phyloP scores from a whole-genome alignment of 2,888 invertebrate species.

The Sminthurinus aureus region DNA sequence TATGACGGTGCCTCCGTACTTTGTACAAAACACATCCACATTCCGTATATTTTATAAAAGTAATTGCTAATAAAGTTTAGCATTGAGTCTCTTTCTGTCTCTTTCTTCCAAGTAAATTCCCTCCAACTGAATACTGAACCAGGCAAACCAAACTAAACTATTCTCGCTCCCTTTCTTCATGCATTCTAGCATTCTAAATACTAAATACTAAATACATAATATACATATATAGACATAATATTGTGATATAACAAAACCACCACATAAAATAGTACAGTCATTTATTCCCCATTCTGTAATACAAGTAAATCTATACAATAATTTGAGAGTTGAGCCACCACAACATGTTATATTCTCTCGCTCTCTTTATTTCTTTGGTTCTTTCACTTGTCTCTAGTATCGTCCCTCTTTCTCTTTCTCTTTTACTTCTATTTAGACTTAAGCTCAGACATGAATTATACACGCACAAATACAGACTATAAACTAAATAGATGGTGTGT shows the following conservation, averaged over 20 bases:
- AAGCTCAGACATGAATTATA: conserved; percentile 4
- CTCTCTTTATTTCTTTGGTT: too few species aligned
- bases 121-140: background rate
- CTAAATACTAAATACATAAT: too few species aligned
- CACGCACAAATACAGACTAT: background rate
- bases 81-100: conserved; percentile 1
- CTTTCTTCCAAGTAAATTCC: background rate
- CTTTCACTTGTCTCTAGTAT: background rate
- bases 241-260: background rate
- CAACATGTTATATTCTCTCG: background rate
- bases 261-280: background rate
- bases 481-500: background rate
- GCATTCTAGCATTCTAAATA: too few species aligned
- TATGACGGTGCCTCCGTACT: conserved; percentile 1
- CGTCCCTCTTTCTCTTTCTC: background rate
- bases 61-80: conserved; percentile 35
- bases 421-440: conserved; percentile 20
- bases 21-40: background rate
- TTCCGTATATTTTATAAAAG: conserved; percentile 18
- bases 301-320: background rate
- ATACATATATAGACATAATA: too few species aligned
- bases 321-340: background rate
- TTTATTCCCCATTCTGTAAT: background rate
- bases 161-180: too few species aligned
- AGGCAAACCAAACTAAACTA: background rate